phyloP scores from a whole-genome alignment of 92 coral and sea anemone species.

The Metridium senile region DNA sequence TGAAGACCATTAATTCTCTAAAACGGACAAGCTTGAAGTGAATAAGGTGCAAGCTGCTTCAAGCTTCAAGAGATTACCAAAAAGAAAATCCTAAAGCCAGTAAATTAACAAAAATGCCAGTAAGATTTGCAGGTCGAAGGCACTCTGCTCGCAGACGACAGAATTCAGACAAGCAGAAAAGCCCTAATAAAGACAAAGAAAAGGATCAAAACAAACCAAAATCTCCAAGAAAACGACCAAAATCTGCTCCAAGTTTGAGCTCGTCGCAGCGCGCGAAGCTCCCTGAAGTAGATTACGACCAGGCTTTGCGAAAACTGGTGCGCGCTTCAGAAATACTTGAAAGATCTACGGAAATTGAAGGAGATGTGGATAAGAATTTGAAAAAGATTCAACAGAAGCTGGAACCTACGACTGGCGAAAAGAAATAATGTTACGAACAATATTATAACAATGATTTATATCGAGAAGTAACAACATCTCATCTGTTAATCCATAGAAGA shows the following conservation, averaged over 20 bases:
- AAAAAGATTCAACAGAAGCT: slow-evolving; percentile 48
- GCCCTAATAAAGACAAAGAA: slow-evolving; percentile 9
- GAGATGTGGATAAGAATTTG: slow-evolving; percentile 62
- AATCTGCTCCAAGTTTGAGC: slow-evolving; percentile 22
- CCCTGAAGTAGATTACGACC: slow-evolving; percentile 51
- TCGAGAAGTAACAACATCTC: neutral
- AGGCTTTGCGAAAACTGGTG: slow-evolving; percentile 59
- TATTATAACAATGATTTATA: neutral
- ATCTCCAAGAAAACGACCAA: slow-evolving; percentile 16
- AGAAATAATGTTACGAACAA: no score
- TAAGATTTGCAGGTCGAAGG: slow-evolving; percentile 44
- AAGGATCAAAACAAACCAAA: slow-evolving; percentile 2
- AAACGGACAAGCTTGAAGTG: no score
- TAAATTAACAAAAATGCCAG: slow-evolving; percentile 21
- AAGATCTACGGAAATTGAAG: slow-evolving; percentile 61
- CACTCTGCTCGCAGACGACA: slow-evolving; percentile 3
- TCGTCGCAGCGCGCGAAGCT: slow-evolving; percentile 20
- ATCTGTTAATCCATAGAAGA: no score
- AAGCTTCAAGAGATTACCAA: no score
- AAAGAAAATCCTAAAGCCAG: no score
- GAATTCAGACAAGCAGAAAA: slow-evolving; percentile 17
- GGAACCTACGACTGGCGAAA: slow-evolving; percentile 13
- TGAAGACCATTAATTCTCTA: no score
- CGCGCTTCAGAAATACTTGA: slow-evolving; percentile 69
- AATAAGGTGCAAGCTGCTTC: no score